phyloP scores from a whole-genome alignment of 2,888 invertebrate species.

The Papilio elwesi region DNA sequence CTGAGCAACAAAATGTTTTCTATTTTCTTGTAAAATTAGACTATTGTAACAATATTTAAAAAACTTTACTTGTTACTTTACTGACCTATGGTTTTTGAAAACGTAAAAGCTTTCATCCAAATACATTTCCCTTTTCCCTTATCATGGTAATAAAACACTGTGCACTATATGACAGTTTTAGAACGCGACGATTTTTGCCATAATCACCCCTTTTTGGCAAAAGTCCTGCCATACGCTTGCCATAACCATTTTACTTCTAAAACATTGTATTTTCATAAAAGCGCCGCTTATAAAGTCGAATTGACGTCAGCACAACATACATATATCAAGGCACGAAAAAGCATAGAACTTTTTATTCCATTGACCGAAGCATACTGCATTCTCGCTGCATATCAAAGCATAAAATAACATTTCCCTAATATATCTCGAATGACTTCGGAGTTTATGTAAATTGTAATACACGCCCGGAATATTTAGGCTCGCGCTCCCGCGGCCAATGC shows the following conservation, averaged over 20 bases:
- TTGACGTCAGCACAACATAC: not conserved
- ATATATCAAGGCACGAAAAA: slow-evolving; percentile 35
- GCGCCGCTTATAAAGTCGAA: slow-evolving; percentile 21
- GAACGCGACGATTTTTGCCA: slow-evolving; percentile 10
- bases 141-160: not conserved
- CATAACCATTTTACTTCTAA: slow-evolving; percentile 9
- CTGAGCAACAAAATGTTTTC: too few relatives aligned
- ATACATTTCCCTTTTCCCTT: not conserved
- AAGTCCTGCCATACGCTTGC: not conserved
- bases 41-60: too few relatives aligned
- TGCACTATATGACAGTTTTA: slow-evolving; percentile 6
- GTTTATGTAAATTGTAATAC: slow-evolving; percentile 79
- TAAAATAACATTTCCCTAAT: slow-evolving; percentile 75
- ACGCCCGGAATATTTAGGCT: slow-evolving; percentile 72
- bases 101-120: not conserved
- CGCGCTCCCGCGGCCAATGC: slow-evolving; percentile 55
- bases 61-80: too few relatives aligned
- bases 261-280: slow-evolving; percentile 12
- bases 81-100: not conserved
- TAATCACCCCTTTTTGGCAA: slow-evolving; percentile 20
- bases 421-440: slow-evolving; percentile 73
- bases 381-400: slow-evolving; percentile 68
- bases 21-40: too few relatives aligned
- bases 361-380: slow-evolving; percentile 52
- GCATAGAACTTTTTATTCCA: slow-evolving; percentile 47